Base-by-base conservation (phyloP, 2,113 vertebrate species). In the Archilochus colubris region DNA sequence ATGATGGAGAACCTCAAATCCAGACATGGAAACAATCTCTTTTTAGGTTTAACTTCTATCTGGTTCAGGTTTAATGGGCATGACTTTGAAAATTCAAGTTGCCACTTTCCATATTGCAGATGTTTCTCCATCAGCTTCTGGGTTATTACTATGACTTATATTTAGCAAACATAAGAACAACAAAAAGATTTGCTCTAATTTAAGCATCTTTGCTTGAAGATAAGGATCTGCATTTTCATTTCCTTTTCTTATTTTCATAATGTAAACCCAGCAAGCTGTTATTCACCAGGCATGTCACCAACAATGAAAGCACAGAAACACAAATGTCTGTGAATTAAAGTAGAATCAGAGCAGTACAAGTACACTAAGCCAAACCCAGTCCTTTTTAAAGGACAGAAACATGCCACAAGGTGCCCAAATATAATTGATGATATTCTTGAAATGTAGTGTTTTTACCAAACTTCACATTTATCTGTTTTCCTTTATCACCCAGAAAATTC, bases 291-390 rank as follows among this genome's bases (percentile, higher is more conserved):
- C 43, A 31, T 38, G 21, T 63, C 78, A 93, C 63, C 79, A 51
- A 28, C 15, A 72, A 36, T 64, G 88, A 97, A 68, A 91, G 66
- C 25, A 79, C 30, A 82, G 31, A 92, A 78, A 94, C 73, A 38
- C 67, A 92, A 97, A 93, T 57, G 54, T 40, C 66, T 91, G 33
- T 85, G 82, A 96, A 94, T 82, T 89, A 90, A 93, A 93, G 88
- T 83, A 70, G 40, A 93, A 94, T 70, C 28, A 54, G 62, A 95
- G 69, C 38, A 83, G 33, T 48, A 91, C 27, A 79, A 96, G 76
- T 50, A 89, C 43, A 57, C 13, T 63, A 93, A 93, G 59, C 54
- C 87, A 83, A 93, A 62, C 43, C 55, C 54, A 92, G 70, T 86
- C 72, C 59, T 91, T 91, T 73, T 96, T 95, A 88, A 95, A 89